Evolutionary conservation across 2,797 vertebrate species (phyloP), one percentile per base, ranked within the genome.

Genomic region (Ambastaia sidthimunki): DNA sequence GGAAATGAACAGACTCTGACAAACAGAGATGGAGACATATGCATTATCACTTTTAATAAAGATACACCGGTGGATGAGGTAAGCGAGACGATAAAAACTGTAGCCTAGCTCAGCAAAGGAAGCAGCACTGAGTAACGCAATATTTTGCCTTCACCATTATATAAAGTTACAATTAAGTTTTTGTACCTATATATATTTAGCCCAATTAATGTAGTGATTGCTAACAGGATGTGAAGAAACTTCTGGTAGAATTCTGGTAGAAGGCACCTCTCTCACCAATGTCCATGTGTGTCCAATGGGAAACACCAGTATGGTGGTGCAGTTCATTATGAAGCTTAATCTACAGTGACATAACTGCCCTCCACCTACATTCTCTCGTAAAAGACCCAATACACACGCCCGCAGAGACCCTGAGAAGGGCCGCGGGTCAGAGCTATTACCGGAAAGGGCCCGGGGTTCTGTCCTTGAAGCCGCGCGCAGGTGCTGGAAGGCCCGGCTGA

Each of bases 391-490:
- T 19, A 28, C 11, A 67, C 60, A 78, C 67, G 60, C 31, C 15
- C 80, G 71, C 52, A 63, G 41, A 68, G 54, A 6, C 52, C 78
- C 47, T 52, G 55, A 11, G 59, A 57, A 74, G 59, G 80, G 66
- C 37, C 69, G 11, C 6, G 44, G 79, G 81, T 72, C 57, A 60
- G 75, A 67, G 80, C 77, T 15, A 48, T 85, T 91, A 94, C 93
- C 86, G 93, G 89, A 92, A 93, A 4, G 87, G 89, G 82, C 78
- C 75, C 0, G 87, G 84, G 60, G 86, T 86, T 83, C 62, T 85
- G 74, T 88, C 86, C 80, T 87, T 91, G 80, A 89, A 89, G 55
- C 76, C 16, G 78, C 31, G 83, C 52, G 60, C 86, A 28, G 85
- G 81, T 15, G 69, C 75, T 16, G 78, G 52, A 16, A 48, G 60